Evolutionary conservation across 2,888 invertebrate species (phyloP).

Genomic region (Thera britannica): DNA sequence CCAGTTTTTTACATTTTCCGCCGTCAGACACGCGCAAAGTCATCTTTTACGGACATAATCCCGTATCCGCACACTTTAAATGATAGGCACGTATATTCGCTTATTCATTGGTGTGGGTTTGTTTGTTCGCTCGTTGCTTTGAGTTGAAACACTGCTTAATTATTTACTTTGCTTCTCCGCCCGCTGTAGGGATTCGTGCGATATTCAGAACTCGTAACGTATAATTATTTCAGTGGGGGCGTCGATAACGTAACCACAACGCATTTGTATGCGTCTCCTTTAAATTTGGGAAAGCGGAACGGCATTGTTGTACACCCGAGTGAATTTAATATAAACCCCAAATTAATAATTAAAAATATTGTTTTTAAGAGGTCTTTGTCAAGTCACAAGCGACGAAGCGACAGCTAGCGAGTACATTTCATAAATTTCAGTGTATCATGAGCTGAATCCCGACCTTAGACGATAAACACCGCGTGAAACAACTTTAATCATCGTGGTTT

Average conservation of each 20-base stretch:
- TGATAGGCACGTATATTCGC: too few species aligned
- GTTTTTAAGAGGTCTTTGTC: neutral
- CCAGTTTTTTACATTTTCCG: too few species aligned
- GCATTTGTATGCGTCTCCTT: conserved; percentile 65
- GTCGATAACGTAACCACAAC: conserved; percentile 75
- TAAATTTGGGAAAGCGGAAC: conserved; percentile 48
- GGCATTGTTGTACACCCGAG: conserved; percentile 27
- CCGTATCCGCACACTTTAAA: too few species aligned
- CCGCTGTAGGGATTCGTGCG: conserved; percentile 67
- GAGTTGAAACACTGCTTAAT: conserved; percentile 4
- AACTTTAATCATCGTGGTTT: too few species aligned
- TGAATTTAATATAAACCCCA: neutral
- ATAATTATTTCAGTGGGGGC: conserved; percentile 79
- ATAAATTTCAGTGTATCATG: too few species aligned
- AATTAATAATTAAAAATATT: neutral
- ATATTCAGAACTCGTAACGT: conserved; percentile 80
- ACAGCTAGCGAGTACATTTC: too few species aligned
- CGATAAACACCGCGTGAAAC: too few species aligned
- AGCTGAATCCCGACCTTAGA: too few species aligned
- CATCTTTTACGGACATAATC: too few species aligned
- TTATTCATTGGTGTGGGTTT: too few species aligned
- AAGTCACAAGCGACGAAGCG: too few species aligned
- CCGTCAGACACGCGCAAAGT: too few species aligned
- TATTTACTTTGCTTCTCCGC: conserved; percentile 39
- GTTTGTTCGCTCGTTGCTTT: neutral